A percentile compares a stretch with the other conserved stretches of the same genome.
These are phyloP conservation scores for Monodelphis domestica DNA, from an alignment of 2,797 vertebrate genomes.

Conservation along the genomic window DNA sequence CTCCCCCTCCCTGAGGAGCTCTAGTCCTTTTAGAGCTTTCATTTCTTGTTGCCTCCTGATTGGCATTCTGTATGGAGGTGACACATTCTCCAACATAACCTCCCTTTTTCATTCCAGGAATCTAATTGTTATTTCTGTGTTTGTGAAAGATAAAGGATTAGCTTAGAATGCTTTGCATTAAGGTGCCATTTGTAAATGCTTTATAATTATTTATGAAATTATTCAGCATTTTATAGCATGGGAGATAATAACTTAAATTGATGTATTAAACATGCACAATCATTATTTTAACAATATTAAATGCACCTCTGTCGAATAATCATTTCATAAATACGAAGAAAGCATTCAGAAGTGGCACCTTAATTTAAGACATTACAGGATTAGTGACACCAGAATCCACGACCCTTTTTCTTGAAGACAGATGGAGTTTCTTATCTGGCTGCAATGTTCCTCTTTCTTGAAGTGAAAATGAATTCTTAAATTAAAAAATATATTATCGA, in stretches of 20 bases:
- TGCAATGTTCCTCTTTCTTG: constrained; percentile 69
- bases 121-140: constrained; percentile 61
- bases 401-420: constrained; percentile 76
- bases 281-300: constrained; percentile 84
- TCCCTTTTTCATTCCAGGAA: constrained; percentile 64
- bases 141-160: constrained; percentile 76
- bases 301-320: constrained; percentile 80
- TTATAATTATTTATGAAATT: constrained; percentile 86
- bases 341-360: constrained; percentile 77
- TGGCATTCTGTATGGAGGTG: constrained; percentile 31
- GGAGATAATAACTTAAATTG: constrained; percentile 81
- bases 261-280: constrained; percentile 81
- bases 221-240: constrained; percentile 80
- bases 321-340: constrained; percentile 73
- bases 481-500: constrained; percentile 77
- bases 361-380: constrained; percentile 79
- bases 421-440: constrained; percentile 77
- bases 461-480: constrained; percentile 81
- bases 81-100: constrained; percentile 17
- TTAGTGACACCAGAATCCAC: constrained; percentile 71
- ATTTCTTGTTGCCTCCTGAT: background rate
- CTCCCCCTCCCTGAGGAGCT: background rate
- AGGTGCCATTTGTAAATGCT: constrained; percentile 69
- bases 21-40: background rate
- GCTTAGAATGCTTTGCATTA: constrained; percentile 65